These are phyloP conservation scores for Diceros bicornis DNA, from an alignment of 2,797 vertebrate species.

Conservation along the genomic window DNA sequence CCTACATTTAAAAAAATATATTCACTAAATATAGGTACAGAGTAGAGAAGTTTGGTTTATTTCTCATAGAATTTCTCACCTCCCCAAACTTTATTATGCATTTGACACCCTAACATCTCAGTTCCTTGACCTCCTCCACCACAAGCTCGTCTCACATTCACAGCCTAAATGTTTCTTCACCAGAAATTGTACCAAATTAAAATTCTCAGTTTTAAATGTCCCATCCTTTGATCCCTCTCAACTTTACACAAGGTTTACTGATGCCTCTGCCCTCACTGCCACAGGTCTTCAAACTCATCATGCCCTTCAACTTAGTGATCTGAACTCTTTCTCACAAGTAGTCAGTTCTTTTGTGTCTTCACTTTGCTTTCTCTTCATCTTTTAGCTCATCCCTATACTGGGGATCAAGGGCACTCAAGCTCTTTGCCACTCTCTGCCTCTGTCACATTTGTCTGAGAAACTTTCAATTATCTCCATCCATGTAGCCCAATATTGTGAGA, in stretches of 20 bases:
- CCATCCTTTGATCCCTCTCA: background rate
- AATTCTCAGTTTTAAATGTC: background rate
- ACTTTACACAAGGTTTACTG: background rate
- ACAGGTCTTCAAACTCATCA: background rate
- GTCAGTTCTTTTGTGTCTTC: background rate
- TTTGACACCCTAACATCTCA: background rate
- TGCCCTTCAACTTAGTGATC: background rate
- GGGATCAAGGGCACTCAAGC: background rate
- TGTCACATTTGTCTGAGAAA: background rate
- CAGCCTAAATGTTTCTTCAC: background rate
- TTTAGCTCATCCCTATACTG: background rate
- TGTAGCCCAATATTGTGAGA: background rate
- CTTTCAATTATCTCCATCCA: background rate
- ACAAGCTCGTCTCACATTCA: background rate
- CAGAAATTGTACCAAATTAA: slow-evolving; percentile 21
- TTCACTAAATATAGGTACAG: background rate
- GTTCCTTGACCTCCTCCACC: background rate
- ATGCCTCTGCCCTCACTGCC: background rate
- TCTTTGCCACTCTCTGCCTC: background rate
- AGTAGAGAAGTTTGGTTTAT: background rate
- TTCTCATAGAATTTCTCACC: background rate
- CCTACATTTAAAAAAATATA: background rate
- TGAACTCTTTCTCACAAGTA: background rate
- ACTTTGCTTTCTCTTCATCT: background rate
- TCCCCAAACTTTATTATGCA: background rate